Conservation (phyloP, 2,888 invertebrate genomes). For the Morpho helenor region DNA sequence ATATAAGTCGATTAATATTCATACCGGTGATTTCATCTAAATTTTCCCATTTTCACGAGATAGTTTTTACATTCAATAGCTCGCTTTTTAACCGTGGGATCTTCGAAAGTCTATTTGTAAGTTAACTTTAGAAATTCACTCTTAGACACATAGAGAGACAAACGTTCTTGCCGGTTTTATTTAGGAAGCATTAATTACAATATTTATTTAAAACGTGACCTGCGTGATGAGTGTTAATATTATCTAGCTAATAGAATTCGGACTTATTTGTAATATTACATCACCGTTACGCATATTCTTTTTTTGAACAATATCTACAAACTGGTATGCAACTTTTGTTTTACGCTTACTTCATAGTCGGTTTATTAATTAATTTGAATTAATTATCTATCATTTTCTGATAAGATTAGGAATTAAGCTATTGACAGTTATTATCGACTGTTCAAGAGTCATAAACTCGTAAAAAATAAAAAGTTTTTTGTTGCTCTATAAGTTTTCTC, state of each 20-base stretch:
- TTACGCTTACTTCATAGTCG: background rate
- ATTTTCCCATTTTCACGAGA: constrained; percentile 31
- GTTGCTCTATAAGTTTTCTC: background rate
- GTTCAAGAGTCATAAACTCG: background rate
- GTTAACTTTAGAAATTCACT: constrained; percentile 9
- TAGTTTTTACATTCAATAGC: constrained; percentile 19
- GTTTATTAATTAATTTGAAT: constrained; percentile 16
- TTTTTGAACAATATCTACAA: background rate
- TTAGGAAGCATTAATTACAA: constrained; percentile 1
- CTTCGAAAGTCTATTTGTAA: constrained; percentile 11
- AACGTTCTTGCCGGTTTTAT: constrained; percentile 2
- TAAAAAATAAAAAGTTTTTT: constrained; percentile 6
- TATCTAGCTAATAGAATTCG: too few relatives aligned
- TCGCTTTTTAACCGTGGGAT: constrained; percentile 19
- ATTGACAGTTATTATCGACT: background rate
- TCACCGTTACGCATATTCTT: constrained; percentile 8
- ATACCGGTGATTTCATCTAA: constrained; percentile 30
- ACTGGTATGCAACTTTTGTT: background rate
- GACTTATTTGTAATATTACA: constrained; percentile 11
- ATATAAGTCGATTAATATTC: background rate
- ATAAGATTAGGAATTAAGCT: constrained; percentile 21
- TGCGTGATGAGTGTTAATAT: background rate
- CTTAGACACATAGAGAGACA: background rate
- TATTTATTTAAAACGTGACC: background rate
- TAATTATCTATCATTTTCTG: constrained; percentile 18